Conservation (phyloP, 2,797 vertebrate species). For the Microtus agrestis region DNA sequence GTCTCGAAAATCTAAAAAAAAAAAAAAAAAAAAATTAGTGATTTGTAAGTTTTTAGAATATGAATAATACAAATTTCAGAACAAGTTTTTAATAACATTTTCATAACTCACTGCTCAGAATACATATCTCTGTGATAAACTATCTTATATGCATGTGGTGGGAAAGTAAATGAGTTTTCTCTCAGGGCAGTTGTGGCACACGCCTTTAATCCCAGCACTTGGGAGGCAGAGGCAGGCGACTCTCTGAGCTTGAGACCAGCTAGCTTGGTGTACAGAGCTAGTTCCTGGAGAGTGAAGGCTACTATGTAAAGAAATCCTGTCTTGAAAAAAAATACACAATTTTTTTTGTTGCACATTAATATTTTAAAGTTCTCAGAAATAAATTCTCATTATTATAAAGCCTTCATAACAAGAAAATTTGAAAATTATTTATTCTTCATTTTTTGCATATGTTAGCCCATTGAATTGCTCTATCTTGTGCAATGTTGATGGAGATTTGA, state of each 20-base stretch:
- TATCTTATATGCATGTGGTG: neutral
- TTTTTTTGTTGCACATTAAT: neutral
- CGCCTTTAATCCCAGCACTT: neutral
- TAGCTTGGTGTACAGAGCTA: neutral
- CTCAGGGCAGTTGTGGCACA: neutral
- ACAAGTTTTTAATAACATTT: neutral
- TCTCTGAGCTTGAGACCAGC: neutral
- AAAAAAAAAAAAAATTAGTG: neutral
- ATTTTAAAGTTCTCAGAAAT: neutral
- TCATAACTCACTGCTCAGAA: neutral
- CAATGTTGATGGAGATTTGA: slow-evolving; percentile 2
- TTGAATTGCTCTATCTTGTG: neutral
- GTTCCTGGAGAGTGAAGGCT: neutral
- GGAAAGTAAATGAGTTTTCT: neutral
- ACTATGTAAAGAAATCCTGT: neutral
- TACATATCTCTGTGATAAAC: neutral
- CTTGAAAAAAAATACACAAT: neutral
- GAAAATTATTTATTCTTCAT: slow-evolving; percentile 30
- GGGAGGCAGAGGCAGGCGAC: neutral
- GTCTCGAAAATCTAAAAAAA: too few species aligned
- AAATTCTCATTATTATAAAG: neutral
- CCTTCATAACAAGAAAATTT: neutral
- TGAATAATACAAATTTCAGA: neutral
- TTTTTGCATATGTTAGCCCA: neutral
- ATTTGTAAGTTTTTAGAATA: slow-evolving; percentile 10